Evolutionary conservation across 2,113 vertebrate species (phyloP), one percentile per base, ranked within the genome.

Genomic region (Tragelaphus buxtoni): DNA sequence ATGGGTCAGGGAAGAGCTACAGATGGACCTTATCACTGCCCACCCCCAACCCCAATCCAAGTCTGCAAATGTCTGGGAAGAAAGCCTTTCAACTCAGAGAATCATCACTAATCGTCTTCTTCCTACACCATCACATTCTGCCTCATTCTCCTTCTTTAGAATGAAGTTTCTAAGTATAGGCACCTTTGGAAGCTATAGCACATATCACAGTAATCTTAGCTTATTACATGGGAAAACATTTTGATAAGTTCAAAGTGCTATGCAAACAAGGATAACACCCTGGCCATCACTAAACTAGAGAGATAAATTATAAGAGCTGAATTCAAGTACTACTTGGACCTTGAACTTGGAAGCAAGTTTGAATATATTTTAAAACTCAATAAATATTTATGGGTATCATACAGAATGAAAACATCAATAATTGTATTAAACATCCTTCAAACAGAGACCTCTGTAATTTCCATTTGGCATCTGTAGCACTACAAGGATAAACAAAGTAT

Each of bases 311-410:
- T 12, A 93, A 90, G 80, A 91, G 47, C 53, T 51, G 39, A 92
- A 96, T 84, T 83, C 49, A 51, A 92, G 90, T 55, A 49, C 39
- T 83, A 80, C 10, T 32, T 74, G 74, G 87, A 92, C 92, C 95
- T 96, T 97, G 95, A 96, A 96, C 94, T 95, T 94, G 90, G 35
- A 83, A 94, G 74, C 74, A 96, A 97, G 79, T 88, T 83, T 91
- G 63, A 63, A 20, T 89, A 82, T 92, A 90, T 96, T 92, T 96
- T 95, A 81, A 95, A 92, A 96, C 39, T 97, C 77, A 85, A 95
- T 96, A 97, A 94, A 98, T 98, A 97, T 96, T 88, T 94, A 94
- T 97, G 85, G 56, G 84, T 96, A 85, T 95, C 90, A 94, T 35
- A 90, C 7, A 77, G 24, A 90, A 20, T 65, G 26, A 84, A 96